Base-by-base conservation (phyloP, 2,797 vertebrate species). In the Brachyalestes nurse region DNA sequence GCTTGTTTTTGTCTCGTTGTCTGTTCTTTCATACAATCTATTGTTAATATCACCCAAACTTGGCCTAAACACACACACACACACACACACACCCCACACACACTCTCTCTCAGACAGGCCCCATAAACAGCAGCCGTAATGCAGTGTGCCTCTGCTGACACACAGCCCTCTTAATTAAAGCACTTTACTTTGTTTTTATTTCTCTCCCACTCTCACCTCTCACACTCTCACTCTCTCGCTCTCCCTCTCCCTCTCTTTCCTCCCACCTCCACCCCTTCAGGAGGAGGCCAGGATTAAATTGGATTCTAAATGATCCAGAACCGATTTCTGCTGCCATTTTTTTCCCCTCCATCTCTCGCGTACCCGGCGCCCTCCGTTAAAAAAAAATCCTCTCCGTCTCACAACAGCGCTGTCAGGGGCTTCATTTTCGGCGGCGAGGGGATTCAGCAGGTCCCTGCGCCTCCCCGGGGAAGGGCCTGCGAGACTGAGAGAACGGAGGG, bases 221-320 rank as follows among this genome's bases (percentile, higher is more conserved):
- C 12, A 1, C 58, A 21, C 55, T 65, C 57, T 55, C 66, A 42
- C 60, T 74, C 71, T 60, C 71, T 42, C 25, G 8, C n/a, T 17
- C 28, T 23, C 21, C 13, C 42, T 23, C 23, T 6, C 70, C 72
- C 51, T 28, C 55, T 34, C 72, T 74, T 49, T 75, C 69, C 12
- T 60, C 60, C 60, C 73, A 72, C 72, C 74, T 49, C 38, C 78
- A 66, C 76, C 78, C 75, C 80, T 71, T 67, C 75, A 69, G 47
- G 69, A 84, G 57, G 79, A 90, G 90, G 90, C 88, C 87, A 75
- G 85, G 88, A 91, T 92, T 90, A 91, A 92, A 95, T 94, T 93
- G 93, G 92, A 93, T 95, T 94, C 89, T 92, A 94, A 94, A 94
- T 94, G 92, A 94, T 93, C 92, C 93, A 92, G 92, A 94, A 94